Base-by-base conservation (phyloP, 2,888 invertebrate genomes). In the Lissonota sp. region DNA sequence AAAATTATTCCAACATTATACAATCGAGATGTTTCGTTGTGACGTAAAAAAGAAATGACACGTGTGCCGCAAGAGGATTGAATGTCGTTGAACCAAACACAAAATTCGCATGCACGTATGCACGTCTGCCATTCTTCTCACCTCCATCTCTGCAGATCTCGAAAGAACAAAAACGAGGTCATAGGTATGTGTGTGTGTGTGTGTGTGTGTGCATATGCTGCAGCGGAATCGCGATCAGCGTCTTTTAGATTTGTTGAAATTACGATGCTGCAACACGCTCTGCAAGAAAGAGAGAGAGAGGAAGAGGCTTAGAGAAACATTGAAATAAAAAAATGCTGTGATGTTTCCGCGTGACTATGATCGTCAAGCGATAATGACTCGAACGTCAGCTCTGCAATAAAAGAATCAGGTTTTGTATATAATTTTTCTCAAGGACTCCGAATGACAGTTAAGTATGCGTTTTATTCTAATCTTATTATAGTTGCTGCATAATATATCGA, bases 281-380 rank as follows among this genome's bases (percentile, higher is more conserved):
- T 16, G 16, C n/a, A 12, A 26, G n/a, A 8, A 37, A 58, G 74
- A 70, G 57, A 57, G 26, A 49, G 42, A 53, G 42, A n/a, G 55
- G 44, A 14, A 51, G 62, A 58, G 16, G 42, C 37, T 44, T n/a
- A 57, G 57, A 49, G 44, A 16, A 10, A 12, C 5, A 14, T 42
- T 46, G 66, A 57, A 64, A 40, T 51, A 16, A 16, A 14, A 62
- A 60, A 37, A 62, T 62, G 39, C 16, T 57, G 10, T 44, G 7
- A 58, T 16, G 62, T 60, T 70, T 70, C 40, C 64, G 77, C 75
- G 57, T 69, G 12, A 71, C 49, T 71, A 80, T 75, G 81, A 83
- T 84, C 81, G 60, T 74, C 44, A 10, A 12, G 66, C 80, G 84
- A 84, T 85, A 83, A 85, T 84, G 73, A 80, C 63, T 80, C 76